phyloP scores from a whole-genome alignment of 2,888 invertebrate genomes.

The Ichneumon xanthorius region DNA sequence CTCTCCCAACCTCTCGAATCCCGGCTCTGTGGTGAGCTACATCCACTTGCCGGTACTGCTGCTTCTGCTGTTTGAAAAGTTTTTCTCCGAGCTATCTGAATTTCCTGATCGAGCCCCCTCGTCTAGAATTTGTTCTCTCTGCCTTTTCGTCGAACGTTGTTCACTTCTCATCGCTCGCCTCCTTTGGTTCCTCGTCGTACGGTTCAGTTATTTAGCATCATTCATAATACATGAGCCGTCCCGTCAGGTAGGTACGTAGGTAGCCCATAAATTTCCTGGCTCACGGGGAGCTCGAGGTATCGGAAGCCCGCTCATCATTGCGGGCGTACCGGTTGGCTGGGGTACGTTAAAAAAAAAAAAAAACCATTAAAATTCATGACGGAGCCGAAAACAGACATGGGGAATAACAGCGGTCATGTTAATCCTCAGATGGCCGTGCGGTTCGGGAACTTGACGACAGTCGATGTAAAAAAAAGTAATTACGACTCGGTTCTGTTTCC shows the following conservation, averaged over 20 bases:
- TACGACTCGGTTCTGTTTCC: not conserved
- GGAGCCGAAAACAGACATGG: not conserved
- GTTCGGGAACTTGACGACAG: constrained; percentile 27
- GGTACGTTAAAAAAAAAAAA: constrained; percentile 9
- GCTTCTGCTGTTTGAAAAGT: constrained; percentile 52
- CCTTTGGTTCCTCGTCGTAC: constrained; percentile 66
- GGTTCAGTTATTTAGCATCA: constrained; percentile 71
- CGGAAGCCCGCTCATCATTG: not conserved
- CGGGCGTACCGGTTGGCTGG: not conserved
- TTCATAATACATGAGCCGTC: constrained; percentile 81
- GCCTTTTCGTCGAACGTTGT: constrained; percentile 16
- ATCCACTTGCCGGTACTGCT: constrained; percentile 27
- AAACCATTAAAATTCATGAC: not conserved
- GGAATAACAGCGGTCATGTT: too few relatives aligned
- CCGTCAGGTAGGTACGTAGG: constrained; percentile 70
- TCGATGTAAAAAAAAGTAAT: constrained; percentile 78
- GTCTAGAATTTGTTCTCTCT: constrained; percentile 15
- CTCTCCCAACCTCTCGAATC: constrained; percentile 9
- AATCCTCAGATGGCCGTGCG: not conserved
- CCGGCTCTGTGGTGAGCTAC: not conserved
- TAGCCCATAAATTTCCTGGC: constrained; percentile 80
- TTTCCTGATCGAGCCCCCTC: constrained; percentile 68
- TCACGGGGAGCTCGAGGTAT: constrained; percentile 32
- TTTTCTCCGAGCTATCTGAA: constrained; percentile 63
- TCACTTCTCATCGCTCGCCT: constrained; percentile 29